phyloP scores from a whole-genome alignment of 2,113 vertebrate genomes.

The Atractosteus spatula region DNA sequence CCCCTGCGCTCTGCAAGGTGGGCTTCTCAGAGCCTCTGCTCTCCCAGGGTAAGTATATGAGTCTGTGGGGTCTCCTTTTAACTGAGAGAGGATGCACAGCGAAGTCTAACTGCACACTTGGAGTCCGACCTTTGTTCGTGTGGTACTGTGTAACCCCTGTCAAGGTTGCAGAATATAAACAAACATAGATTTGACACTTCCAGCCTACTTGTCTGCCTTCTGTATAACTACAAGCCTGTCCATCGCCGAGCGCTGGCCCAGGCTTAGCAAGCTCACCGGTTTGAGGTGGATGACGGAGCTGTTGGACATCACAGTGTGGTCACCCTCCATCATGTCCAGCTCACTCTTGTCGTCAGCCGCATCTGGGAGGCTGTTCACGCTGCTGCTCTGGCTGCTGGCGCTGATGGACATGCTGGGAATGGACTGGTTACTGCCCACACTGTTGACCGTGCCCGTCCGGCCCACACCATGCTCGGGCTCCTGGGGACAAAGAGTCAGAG shows the following conservation, averaged over 20 bases:
- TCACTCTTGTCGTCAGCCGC: slow-evolving; percentile 93
- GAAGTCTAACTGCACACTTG: too few species aligned
- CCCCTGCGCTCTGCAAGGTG: too few species aligned
- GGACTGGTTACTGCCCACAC: slow-evolving; percentile 97
- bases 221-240: not conserved
- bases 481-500: slow-evolving; percentile 50
- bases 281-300: slow-evolving; percentile 95
- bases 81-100: too few species aligned
- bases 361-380: slow-evolving; percentile 94
- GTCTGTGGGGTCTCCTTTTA: too few species aligned
- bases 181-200: too few species aligned
- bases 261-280: slow-evolving; percentile 68
- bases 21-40: too few species aligned
- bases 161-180: too few species aligned
- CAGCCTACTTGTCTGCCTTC: too few species aligned
- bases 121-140: too few species aligned
- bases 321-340: slow-evolving; percentile 90
- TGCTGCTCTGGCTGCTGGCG: slow-evolving; percentile 98
- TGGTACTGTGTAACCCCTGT: too few species aligned
- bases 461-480: slow-evolving; percentile 87
- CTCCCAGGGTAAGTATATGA: too few species aligned
- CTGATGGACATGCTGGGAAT: slow-evolving; percentile 99
- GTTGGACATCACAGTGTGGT: slow-evolving; percentile 97
- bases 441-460: slow-evolving; percentile 93
- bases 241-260: not conserved